These are phyloP conservation scores for Pycnomerus fuliginosus DNA, from an alignment of 2,888 invertebrate genomes.

Conservation along the genomic window DNA sequence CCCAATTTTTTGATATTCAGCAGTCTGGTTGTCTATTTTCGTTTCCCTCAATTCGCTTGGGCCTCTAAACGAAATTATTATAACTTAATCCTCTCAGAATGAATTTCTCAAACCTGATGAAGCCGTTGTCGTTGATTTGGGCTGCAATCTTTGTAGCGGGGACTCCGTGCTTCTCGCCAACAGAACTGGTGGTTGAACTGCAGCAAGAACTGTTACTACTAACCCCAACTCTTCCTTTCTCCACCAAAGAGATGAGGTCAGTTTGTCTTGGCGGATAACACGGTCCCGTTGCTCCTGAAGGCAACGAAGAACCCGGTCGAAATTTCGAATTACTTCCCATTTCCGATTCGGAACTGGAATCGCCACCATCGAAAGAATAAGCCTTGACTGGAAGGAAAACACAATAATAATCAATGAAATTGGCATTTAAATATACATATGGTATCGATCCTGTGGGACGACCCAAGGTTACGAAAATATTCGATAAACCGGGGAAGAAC, in stretches of 20 bases:
- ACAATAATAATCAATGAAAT: too few species aligned
- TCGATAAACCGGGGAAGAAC: too few species aligned
- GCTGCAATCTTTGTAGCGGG: conserved; percentile 44
- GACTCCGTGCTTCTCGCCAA: conserved; percentile 46
- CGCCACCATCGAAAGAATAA: conserved; percentile 64
- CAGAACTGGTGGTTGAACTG: conserved; percentile 59
- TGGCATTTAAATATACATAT: too few species aligned
- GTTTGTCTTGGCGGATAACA: conserved; percentile 43
- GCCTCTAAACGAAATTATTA: conserved; percentile 5
- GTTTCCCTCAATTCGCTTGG: conserved; percentile 59
- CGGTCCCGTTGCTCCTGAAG: conserved; percentile 53
- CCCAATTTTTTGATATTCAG: conserved; percentile 42
- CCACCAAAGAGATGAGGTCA: conserved; percentile 56
- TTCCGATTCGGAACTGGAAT: conserved; percentile 75
- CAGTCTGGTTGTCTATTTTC: conserved; percentile 60
- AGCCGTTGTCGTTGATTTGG: conserved; percentile 40
- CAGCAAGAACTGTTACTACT: conserved; percentile 56
- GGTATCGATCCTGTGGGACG: too few species aligned
- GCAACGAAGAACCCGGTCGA: conserved; percentile 23
- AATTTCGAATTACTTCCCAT: conserved; percentile 40
- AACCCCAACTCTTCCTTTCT: conserved; percentile 55
- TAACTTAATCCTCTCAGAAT: neutral
- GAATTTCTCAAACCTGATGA: conserved; percentile 33
- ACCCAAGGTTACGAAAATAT: too few species aligned
- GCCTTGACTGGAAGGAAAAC: conserved; percentile 55